These are phyloP conservation scores for Tetragnatha montana DNA, from an alignment of 2,888 invertebrate species.

Conservation along the genomic window DNA sequence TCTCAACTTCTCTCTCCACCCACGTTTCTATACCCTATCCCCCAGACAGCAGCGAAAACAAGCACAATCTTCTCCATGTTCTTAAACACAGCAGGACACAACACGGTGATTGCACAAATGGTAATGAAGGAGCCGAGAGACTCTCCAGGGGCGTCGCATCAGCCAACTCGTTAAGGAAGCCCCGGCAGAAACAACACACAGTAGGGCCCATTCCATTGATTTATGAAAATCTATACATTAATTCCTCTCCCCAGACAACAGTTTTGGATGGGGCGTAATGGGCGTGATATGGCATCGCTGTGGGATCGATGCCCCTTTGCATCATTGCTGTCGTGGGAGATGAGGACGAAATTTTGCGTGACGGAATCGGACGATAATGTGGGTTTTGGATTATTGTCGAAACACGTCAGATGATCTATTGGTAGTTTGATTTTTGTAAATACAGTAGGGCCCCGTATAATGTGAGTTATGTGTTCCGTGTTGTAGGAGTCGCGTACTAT, in stretches of 20 bases:
- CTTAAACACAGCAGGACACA: constrained; percentile 46
- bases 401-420: too few species aligned
- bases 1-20: too few species aligned
- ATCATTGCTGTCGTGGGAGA: too few species aligned
- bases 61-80: background rate
- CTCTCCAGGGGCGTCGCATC: background rate
- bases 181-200: background rate
- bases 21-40: background rate
- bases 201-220: constrained; percentile 25
- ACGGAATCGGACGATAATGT: too few species aligned
- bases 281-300: background rate
- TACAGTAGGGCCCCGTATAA: too few species aligned
- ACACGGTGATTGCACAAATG: constrained; percentile 48
- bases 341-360: too few species aligned
- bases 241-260: constrained; percentile 22
- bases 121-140: constrained; percentile 48
- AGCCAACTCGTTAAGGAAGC: background rate
- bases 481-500: too few species aligned
- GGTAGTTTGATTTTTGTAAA: too few species aligned
- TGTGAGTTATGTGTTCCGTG: too few species aligned
- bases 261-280: constrained; percentile 28
- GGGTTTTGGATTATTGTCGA: too few species aligned
- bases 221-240: constrained; percentile 42
- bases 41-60: background rate
- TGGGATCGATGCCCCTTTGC: background rate